These are phyloP conservation scores for Paragorgia papillata DNA, from an alignment of 92 coral and sea anemone genomes.

Conservation along the genomic window DNA sequence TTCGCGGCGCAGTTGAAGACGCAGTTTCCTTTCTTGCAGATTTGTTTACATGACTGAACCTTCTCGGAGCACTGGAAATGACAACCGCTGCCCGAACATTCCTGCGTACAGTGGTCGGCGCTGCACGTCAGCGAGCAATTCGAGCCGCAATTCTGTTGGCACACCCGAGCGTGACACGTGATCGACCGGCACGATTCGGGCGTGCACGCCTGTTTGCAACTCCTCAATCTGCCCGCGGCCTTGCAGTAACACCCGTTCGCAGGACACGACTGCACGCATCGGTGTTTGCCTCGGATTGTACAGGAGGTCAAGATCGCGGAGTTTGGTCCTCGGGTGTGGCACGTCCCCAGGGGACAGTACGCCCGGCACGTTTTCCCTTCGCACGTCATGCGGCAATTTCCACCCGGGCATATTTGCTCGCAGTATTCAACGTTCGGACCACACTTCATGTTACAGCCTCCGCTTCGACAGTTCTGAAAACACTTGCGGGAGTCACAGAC, in stretches of 20 bases:
- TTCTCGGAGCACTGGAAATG: conserved; percentile 33
- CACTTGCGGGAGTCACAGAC: conserved; percentile 26
- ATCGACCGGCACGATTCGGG: conserved; percentile 6
- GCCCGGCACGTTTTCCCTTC: conserved; percentile 47
- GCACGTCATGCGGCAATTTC: conserved; percentile 38
- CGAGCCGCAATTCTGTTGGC: conserved; percentile 32
- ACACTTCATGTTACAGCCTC: conserved; percentile 50
- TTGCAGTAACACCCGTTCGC: conserved; percentile 35
- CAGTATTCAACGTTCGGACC: conserved; percentile 39
- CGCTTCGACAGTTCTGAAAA: conserved; percentile 37
- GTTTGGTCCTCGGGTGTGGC: conserved; percentile 38
- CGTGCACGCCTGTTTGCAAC: conserved; percentile 37
- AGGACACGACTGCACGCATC: conserved; percentile 28
- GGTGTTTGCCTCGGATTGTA: background rate
- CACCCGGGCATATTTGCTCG: conserved; percentile 39
- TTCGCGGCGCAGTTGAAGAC: conserved; percentile 49
- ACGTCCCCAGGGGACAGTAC: conserved; percentile 33
- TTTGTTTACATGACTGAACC: conserved; percentile 24
- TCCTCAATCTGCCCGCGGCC: background rate
- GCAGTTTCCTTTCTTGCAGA: conserved; percentile 42
- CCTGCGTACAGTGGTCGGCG: conserved; percentile 34
- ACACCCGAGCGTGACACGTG: conserved; percentile 19
- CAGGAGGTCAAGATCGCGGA: background rate
- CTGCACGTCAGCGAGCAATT: conserved; percentile 43
- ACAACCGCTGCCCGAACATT: conserved; percentile 43